Conservation (phyloP, 1,140 invertebrate species). For the Drosophila biarmipes region DNA sequence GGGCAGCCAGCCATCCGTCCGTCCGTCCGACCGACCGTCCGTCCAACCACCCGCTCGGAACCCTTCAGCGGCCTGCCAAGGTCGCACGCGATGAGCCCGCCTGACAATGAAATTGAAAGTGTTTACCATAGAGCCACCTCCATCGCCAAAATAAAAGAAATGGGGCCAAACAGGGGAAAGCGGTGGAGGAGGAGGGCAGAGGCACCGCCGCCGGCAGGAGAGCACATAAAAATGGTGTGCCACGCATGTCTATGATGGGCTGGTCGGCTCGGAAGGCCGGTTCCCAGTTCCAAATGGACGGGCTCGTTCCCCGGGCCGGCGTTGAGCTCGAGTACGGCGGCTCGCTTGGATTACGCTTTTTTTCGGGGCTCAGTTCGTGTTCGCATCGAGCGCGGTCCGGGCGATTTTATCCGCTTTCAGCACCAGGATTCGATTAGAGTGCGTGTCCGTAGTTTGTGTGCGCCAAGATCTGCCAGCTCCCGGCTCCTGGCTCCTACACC, state of each 20-base stretch:
- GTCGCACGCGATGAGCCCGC: slow-evolving; percentile 39
- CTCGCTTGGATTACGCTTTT: slow-evolving; percentile 17
- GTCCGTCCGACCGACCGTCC: background rate
- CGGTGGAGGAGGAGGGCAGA: no score
- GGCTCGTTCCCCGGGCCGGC: no score
- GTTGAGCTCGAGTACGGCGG: slow-evolving; percentile 3
- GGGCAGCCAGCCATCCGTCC: slow-evolving; percentile 13
- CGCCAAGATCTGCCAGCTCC: background rate
- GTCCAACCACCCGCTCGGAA: background rate
- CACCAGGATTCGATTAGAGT: slow-evolving; percentile 7
- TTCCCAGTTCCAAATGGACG: slow-evolving; percentile 8
- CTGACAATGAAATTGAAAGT: slow-evolving; percentile 54
- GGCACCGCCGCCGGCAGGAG: background rate
- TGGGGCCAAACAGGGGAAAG: background rate
- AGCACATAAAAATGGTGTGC: slow-evolving; percentile 23
- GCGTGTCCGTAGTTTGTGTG: background rate
- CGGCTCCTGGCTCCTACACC: background rate
- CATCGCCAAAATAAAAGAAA: background rate
- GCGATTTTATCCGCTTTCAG: slow-evolving; percentile 13
- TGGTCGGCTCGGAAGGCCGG: background rate
- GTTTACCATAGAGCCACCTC: slow-evolving; percentile 2
- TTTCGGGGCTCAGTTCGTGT: slow-evolving; percentile 41
- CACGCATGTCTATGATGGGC: slow-evolving; percentile 27
- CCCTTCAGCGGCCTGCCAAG: slow-evolving; percentile 36
- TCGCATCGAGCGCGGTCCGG: slow-evolving; percentile 45